Base-by-base conservation (phyloP, 1,140 invertebrate species). In the Mya arenaria region DNA sequence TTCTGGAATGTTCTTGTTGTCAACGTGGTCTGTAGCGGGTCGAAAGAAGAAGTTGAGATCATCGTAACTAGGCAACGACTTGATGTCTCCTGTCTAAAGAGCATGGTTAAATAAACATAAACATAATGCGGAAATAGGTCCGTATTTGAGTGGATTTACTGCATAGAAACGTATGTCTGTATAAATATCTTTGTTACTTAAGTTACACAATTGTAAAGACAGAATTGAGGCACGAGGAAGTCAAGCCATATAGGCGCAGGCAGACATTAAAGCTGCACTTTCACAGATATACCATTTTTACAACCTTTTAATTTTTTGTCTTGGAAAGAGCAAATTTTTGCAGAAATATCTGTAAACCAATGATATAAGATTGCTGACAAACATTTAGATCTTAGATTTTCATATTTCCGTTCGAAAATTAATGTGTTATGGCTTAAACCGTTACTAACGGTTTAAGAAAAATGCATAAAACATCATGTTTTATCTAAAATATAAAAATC, bases 31-130 rank as follows among this genome's bases (percentile, higher is more conserved):
- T 4, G 83, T 68, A 0, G 90, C 89, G 68, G n/a, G n/a, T n/a
- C 90, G 88, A 28, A 94, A 92, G 82, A 89, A 93, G 87, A 95
- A 97, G 92, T 97, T 97, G 87, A 94, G 95, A 91, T 98, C 97
- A 88, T 97, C 96, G 88, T 97, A 98, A 13, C 95, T 95, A 79
- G 96, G 95, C 0, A 97, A 90, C 88, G 96, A 95, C 19, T 92
- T 94, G 1, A 97, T 94, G 0, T 80, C 62, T 5, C 36, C n/a
- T 10, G 39, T 44, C 74, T 78, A 19, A n/a, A n/a, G n/a, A 25
- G 13, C 30, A 48, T 13, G 44, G n/a, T 13, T 13, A 13, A 48
- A 48, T 13, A 48, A 10, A 48, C 44, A 10, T 10, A 13, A 48
- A 13, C 10, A 10, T 13, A 13, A 48, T 13, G 10, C 10, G 10